These are phyloP conservation scores for Huso huso DNA, from an alignment of 2,797 vertebrate species.

Conservation along the genomic window DNA sequence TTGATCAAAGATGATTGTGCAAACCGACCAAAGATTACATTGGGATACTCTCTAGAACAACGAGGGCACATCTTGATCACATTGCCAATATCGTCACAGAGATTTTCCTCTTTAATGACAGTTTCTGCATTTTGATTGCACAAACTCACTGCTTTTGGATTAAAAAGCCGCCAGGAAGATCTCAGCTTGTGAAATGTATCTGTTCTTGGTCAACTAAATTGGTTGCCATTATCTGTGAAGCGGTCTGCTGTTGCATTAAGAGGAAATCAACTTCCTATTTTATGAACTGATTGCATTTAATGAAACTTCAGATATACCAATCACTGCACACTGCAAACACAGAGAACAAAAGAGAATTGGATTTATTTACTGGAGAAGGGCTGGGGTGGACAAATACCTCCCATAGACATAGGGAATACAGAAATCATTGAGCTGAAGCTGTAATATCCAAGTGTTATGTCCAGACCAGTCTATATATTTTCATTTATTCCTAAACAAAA, in stretches of 20 bases:
- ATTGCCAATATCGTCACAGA: too few relatives aligned
- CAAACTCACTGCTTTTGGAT: not conserved
- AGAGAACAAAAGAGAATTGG: not conserved
- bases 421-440: too few relatives aligned
- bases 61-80: too few relatives aligned
- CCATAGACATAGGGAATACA: too few relatives aligned
- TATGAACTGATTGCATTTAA: conserved; percentile 12
- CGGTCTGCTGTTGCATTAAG: not conserved
- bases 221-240: not conserved
- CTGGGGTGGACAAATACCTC: too few relatives aligned
- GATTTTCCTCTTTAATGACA: too few relatives aligned
- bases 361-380: not conserved
- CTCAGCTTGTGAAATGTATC: not conserved
- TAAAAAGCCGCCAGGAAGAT: not conserved
- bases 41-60: too few relatives aligned
- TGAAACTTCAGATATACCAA: conserved; percentile 7
- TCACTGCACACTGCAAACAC: conserved; percentile 2
- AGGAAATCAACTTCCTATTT: conserved; percentile 2
- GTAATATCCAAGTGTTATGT: too few relatives aligned
- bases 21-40: too few relatives aligned
- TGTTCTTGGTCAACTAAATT: not conserved
- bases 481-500: too few relatives aligned
- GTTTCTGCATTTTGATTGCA: not conserved
- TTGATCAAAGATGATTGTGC: too few relatives aligned
- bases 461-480: too few relatives aligned